Percentiles rank a stretch among this genome's conserved stretches.
Evolutionary conservation across 2,113 vertebrate species (phyloP).

Genomic region (Campylorhamphus procurvoides): DNA sequence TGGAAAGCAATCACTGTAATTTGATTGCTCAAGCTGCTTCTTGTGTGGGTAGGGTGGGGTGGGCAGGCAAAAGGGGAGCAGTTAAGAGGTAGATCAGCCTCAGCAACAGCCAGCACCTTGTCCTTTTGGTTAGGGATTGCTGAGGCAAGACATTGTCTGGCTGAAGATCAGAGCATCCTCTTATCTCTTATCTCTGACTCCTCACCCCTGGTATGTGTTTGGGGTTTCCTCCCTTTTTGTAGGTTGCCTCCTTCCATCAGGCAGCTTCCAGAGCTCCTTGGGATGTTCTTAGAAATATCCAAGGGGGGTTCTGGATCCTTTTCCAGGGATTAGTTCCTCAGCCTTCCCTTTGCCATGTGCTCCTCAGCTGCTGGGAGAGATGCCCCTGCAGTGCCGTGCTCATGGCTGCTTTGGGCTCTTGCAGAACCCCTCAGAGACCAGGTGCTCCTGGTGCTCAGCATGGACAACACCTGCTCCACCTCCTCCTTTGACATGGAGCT

Average conservation of each 20-base stretch:
- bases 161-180: neutral
- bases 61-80: neutral
- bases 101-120: rapidly evolving
- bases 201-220: neutral
- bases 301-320: neutral
- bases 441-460: constrained; percentile 71
- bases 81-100: neutral
- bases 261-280: neutral
- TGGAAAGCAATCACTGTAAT: neutral
- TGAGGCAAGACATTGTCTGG: neutral
- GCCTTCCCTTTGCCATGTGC: neutral
- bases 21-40: neutral
- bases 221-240: neutral
- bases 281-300: neutral
- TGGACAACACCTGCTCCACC: constrained; percentile 51
- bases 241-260: neutral
- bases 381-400: neutral
- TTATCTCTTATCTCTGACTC: neutral
- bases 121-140: neutral
- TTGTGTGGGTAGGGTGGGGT: neutral
- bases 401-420: neutral
- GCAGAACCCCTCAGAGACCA: constrained; percentile 69
- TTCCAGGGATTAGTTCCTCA: neutral
- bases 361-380: neutral
- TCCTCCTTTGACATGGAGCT: constrained; percentile 65